Conservation (phyloP, 2,113 vertebrate species). For the Cacatua alba region DNA sequence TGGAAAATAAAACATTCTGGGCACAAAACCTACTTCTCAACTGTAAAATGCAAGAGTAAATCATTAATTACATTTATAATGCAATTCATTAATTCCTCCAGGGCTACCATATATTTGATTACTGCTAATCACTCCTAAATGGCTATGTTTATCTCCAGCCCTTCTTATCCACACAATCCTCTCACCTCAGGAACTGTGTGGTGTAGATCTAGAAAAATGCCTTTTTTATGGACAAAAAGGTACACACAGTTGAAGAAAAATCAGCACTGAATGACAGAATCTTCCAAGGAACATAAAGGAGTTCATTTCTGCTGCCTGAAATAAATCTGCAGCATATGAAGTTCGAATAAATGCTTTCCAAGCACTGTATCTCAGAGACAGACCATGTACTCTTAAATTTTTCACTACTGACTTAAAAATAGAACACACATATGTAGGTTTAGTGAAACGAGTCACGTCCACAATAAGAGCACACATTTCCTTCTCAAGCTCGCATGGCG, state of each 20-base stretch:
- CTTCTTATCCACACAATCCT: background rate
- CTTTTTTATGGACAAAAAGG: background rate
- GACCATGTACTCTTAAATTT: constrained; percentile 64
- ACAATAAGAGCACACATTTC: constrained; percentile 37
- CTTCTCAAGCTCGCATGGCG: background rate
- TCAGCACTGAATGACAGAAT: background rate
- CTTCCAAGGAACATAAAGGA: background rate
- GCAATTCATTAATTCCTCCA: constrained; percentile 33
- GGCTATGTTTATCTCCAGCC: constrained; percentile 6
- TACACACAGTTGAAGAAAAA: background rate
- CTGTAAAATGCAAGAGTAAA: constrained; percentile 47
- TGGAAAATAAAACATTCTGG: constrained; percentile 12
- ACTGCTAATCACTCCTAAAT: constrained; percentile 10
- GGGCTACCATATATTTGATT: constrained; percentile 10
- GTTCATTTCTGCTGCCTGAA: constrained; percentile 10
- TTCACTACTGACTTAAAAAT: constrained; percentile 75
- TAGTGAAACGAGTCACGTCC: constrained; percentile 69
- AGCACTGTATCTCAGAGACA: constrained; percentile 44
- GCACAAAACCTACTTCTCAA: constrained; percentile 43
- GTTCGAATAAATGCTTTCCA: constrained; percentile 54
- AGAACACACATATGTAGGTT: constrained; percentile 61
- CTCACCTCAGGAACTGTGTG: background rate
- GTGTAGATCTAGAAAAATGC: background rate
- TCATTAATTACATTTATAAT: constrained; percentile 59
- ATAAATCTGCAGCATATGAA: constrained; percentile 36